These are phyloP conservation scores for Corythoichthys haematopterus DNA, from an alignment of 2,113 vertebrate species.

Conservation along the genomic window DNA sequence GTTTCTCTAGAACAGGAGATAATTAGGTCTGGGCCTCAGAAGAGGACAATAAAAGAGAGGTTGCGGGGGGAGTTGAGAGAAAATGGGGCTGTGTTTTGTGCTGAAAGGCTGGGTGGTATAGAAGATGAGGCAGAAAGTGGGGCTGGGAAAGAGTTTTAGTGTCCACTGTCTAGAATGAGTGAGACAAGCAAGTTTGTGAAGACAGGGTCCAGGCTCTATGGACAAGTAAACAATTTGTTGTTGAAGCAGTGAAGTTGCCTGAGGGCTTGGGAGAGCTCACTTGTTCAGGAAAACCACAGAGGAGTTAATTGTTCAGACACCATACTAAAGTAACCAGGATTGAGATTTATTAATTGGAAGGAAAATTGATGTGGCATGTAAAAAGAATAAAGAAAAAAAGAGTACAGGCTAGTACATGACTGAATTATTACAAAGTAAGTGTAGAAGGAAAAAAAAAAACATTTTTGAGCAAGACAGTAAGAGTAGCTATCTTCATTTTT, in stretches of 20 bases:
- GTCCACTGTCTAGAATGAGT: neutral
- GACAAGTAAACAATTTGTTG: slow-evolving; percentile 1
- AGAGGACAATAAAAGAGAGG: slow-evolving; percentile 42
- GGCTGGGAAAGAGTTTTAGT: slow-evolving; percentile 28
- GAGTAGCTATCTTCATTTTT: slow-evolving; percentile 38
- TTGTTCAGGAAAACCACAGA: neutral
- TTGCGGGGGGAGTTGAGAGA: slow-evolving; percentile 19
- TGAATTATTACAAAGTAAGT: slow-evolving; percentile 6
- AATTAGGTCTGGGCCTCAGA: slow-evolving; percentile 59
- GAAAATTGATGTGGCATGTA: slow-evolving; percentile 29
- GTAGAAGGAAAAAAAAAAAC: slow-evolving; percentile 18
- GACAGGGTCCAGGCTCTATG: slow-evolving; percentile 1
- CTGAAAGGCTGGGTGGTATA: slow-evolving; percentile 5
- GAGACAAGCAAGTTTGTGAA: neutral
- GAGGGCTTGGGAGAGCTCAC: neutral
- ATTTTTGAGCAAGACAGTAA: slow-evolving; percentile 21
- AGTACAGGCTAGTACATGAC: neutral
- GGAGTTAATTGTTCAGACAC: slow-evolving; percentile 3
- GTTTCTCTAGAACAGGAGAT: slow-evolving; percentile 44
- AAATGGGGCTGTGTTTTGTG: slow-evolving; percentile 31
- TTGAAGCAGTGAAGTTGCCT: neutral
- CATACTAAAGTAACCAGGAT: neutral
- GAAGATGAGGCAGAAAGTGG: slow-evolving; percentile 2
- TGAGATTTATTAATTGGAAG: slow-evolving; percentile 2
- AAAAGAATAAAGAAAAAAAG: slow-evolving; percentile 22